Evolutionary conservation across 2,797 vertebrate species (phyloP), one percentile per base, ranked within the genome.

Genomic region (Australoheros facetus): DNA sequence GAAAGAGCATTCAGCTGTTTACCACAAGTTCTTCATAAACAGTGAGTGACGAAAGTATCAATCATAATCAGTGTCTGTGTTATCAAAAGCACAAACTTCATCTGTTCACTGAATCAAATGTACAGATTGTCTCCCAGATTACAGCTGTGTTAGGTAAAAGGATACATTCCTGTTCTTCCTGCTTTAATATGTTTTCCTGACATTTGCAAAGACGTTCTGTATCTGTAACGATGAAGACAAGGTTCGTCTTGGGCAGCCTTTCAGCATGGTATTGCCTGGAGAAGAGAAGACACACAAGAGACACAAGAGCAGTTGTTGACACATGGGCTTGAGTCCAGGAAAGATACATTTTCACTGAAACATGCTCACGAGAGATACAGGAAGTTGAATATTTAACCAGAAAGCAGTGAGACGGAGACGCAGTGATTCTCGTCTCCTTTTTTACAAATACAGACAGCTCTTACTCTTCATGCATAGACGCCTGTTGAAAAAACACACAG

Each of bases 111-210:
- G 48, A 54, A 83, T 87, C 51, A 78, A 55, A 78, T 3, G 58
- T 59, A 26, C 55, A 19, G 4, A 34, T 19, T 69, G 34, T 45
- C 8, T 21, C 77, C 80, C 75, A 76, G 80, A 80, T 21, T 70
- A 81, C 16, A 23, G 60, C 71, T 32, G 77, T n/a, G 34, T 48
- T 71, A 3, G 73, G 54, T 84, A 88, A 82, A 96, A 98, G 97
- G 98, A 99, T 99, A 99, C 97, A 98, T 56, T 94, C 96, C 92
- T 97, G 96, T 73, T 99, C 97, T 0, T 97, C 97, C 93, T 99
- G 98, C 88, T 95, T 95, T 79, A 99, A 93, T 10, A 94, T 92
- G 48, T 93, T 96, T 17, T 92, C 89, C 84, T 96, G 94, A 85
- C 97, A 98, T 30, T 88, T 90, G 91, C 97, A 98, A 53, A 95